Conservation (phyloP, 2,797 vertebrate genomes). For the Echeneis naucrates region DNA sequence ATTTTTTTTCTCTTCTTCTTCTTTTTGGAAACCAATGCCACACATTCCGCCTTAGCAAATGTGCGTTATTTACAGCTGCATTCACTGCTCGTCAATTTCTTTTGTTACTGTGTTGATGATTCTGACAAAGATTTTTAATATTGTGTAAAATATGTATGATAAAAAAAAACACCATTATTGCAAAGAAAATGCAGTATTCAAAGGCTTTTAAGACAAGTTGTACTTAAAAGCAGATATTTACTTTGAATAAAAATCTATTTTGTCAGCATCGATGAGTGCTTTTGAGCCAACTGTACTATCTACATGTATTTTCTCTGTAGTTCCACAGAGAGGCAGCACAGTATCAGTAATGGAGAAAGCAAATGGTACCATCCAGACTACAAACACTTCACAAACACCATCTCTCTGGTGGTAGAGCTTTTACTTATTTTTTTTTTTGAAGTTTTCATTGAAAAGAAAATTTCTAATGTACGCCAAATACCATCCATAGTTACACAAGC, state of each 20-base stretch:
- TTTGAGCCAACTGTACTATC: conserved; percentile 3
- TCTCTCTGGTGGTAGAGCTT: background rate
- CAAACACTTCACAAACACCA: background rate
- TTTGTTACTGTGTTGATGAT: conserved; percentile 17
- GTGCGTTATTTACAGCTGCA: background rate
- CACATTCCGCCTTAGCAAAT: conserved; percentile 28
- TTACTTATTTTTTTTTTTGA: background rate
- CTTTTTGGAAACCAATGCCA: background rate
- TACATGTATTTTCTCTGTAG: conserved; percentile 45
- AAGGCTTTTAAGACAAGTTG: conserved; percentile 65
- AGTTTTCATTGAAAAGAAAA: conserved; percentile 10
- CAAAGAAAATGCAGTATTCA: conserved; percentile 69
- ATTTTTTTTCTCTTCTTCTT: no score
- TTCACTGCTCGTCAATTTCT: conserved; percentile 13
- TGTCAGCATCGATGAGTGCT: conserved; percentile 45
- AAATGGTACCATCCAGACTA: background rate
- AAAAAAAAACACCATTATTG: conserved; percentile 30
- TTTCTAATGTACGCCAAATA: background rate
- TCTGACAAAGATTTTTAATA: conserved; percentile 60
- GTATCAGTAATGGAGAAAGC: conserved; percentile 38
- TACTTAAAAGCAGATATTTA: conserved; percentile 78
- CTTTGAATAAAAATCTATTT: conserved; percentile 82
- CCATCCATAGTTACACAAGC: background rate
- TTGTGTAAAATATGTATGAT: conserved; percentile 56
- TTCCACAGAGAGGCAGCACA: conserved; percentile 81